Evolutionary conservation across 1,140 invertebrate species (phyloP).

Genomic region (Drosophila busckii): DNA sequence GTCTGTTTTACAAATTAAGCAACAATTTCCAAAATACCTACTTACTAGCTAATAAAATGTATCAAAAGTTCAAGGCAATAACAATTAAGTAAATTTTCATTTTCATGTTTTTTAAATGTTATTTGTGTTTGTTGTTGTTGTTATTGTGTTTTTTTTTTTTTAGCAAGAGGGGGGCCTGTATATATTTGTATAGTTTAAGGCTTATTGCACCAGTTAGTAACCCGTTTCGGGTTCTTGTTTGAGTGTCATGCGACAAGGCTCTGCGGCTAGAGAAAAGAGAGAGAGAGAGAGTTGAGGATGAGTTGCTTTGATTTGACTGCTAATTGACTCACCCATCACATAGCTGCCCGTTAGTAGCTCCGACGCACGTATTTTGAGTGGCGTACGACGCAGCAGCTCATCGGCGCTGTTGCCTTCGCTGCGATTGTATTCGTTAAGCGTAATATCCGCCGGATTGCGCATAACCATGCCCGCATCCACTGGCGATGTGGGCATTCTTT

Average conservation of each 20-base stretch:
- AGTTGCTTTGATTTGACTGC: too few species aligned
- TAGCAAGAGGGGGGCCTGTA: too few species aligned
- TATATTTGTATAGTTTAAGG: constrained; percentile 20
- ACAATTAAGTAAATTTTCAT: constrained; percentile 67
- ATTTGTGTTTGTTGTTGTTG: too few species aligned
- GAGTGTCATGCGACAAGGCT: constrained; percentile 70
- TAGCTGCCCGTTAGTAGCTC: constrained; percentile 52
- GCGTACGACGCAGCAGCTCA: constrained; percentile 60
- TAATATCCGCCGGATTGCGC: constrained; percentile 72
- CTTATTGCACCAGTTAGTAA: constrained; percentile 65
- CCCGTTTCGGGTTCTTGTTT: constrained; percentile 78
- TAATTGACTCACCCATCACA: constrained; percentile 44
- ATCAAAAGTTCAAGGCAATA: constrained; percentile 68
- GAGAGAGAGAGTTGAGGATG: neutral
- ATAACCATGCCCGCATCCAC: constrained; percentile 39
- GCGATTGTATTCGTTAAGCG: constrained; percentile 74
- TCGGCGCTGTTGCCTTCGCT: constrained; percentile 63
- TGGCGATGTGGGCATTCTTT: constrained; percentile 54
- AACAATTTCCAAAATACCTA: constrained; percentile 75
- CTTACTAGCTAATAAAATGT: constrained; percentile 60
- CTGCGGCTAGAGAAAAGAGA: constrained; percentile 6
- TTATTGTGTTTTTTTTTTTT: too few species aligned
- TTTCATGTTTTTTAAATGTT: constrained; percentile 20
- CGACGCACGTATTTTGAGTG: constrained; percentile 57
- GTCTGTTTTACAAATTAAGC: constrained; percentile 71